phyloP scores from a whole-genome alignment of 2,888 invertebrate species.

The Venusia cambrica region DNA sequence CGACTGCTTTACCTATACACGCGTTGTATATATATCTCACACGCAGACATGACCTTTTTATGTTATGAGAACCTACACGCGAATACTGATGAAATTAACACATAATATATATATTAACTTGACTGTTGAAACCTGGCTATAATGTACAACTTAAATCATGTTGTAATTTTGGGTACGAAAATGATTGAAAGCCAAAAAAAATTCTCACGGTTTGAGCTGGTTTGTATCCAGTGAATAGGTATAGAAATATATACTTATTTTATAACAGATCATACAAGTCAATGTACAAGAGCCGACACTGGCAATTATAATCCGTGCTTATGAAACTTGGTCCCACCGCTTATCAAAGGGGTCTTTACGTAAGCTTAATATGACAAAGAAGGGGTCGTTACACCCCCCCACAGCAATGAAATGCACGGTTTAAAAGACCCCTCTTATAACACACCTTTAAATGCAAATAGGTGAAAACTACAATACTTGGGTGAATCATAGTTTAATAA shows the following conservation, averaged over 20 bases:
- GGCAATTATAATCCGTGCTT: constrained; percentile 40
- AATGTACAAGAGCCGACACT: constrained; percentile 36
- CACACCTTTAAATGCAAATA: constrained; percentile 27
- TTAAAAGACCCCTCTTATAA: constrained; percentile 25
- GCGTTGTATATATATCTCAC: too few relatives aligned
- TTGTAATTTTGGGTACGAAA: too few relatives aligned
- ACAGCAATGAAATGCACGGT: constrained; percentile 9
- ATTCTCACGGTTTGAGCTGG: too few relatives aligned
- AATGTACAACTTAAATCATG: too few relatives aligned
- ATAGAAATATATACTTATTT: constrained; percentile 3
- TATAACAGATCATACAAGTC: constrained; percentile 26
- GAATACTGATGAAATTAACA: too few relatives aligned
- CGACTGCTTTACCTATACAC: constrained; percentile 33
- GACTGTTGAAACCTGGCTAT: too few relatives aligned
- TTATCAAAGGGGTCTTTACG: constrained; percentile 49
- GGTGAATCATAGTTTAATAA: constrained; percentile 14
- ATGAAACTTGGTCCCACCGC: constrained; percentile 69
- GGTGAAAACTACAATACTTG: constrained; percentile 19
- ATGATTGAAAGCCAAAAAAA: too few relatives aligned
- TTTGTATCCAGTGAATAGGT: too few relatives aligned
- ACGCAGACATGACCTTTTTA: too few relatives aligned
- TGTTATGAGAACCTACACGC: too few relatives aligned
- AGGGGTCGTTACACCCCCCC: constrained; percentile 8
- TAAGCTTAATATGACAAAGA: constrained; percentile 21
- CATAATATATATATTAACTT: too few relatives aligned